Base-by-base conservation (phyloP, 2,888 invertebrate genomes). In the Pantelozetes paolii region DNA sequence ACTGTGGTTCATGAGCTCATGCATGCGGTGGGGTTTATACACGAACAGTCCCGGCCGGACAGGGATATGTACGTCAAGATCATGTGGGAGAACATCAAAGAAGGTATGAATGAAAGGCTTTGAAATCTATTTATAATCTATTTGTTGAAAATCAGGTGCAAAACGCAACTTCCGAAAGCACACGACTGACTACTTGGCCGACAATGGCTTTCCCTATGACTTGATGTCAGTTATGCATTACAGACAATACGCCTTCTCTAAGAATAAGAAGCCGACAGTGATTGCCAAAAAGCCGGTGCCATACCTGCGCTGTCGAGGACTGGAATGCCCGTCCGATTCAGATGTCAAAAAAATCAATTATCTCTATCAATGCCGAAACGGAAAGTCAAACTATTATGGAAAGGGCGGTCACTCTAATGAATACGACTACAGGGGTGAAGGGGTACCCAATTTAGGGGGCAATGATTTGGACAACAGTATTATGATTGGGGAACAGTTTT, bases 11-110 rank as follows among this genome's bases (percentile, higher is more conserved):
- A 92, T 80, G 92, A 92, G 81, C 84, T 92, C 81, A 84, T 92
- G 79, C 92, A 92, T 80, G 88, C 89, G 0, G 81, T 90, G 1
- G 92, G 92, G 0, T 91, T 92, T 82, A 90, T 89, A 81, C 92
- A 92, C 80, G 91, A 91, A 83, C 92, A 92, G 80, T 90, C 89
- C 79, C 86, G 90, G 28, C 86, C 87, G 20, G 88, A 91, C 81
- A 86, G 92, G 77, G 91, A 92, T 80, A 85, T 89, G 0, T 90
- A 85, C 81, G 88, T 92, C 0, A 85, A 85, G 77, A 89, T 92
- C 77, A 82, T 87, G 71, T 89, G 89, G 87, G 87, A 89, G 59
- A 91, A 91, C 80, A 89, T 90, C 67, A 82, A 82, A 78, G 79
- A 83, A 77, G 87, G 89, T 88, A 26, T 15, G 20, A 50, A n/a